Conservation (phyloP, 2,113 vertebrate genomes). For the Octodon degus region DNA sequence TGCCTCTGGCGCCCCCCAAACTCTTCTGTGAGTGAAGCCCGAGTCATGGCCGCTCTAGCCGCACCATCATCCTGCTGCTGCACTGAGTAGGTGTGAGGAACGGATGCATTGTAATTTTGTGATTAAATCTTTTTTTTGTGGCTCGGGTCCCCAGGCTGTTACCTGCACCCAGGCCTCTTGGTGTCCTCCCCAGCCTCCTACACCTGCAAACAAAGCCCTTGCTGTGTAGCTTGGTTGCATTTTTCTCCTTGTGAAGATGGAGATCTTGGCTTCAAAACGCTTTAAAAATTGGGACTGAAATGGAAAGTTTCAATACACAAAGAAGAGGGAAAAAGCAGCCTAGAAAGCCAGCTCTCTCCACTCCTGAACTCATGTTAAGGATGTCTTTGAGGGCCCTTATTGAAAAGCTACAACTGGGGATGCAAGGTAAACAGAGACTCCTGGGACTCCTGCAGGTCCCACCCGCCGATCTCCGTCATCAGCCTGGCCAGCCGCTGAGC, state of each 20-base stretch:
- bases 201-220: neutral
- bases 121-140: neutral
- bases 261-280: neutral
- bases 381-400: neutral
- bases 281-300: neutral
- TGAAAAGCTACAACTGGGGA: neutral
- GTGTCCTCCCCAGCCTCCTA: neutral
- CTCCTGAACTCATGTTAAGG: too few relatives aligned
- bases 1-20: neutral
- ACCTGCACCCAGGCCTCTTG: neutral
- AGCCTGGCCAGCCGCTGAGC: neutral
- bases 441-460: too few relatives aligned
- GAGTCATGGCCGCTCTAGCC: neutral
- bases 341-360: neutral
- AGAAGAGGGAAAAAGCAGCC: neutral
- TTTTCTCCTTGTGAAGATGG: neutral
- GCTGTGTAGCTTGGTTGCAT: neutral
- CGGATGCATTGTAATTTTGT: neutral
- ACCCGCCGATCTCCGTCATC: neutral
- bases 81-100: neutral
- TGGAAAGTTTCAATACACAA: neutral
- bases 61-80: too few relatives aligned
- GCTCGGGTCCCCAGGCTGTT: neutral
- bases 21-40: neutral
- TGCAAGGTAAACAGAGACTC: neutral